These are phyloP conservation scores for Dusona sp. DNA, from an alignment of 2,888 invertebrate genomes.

Conservation along the genomic window DNA sequence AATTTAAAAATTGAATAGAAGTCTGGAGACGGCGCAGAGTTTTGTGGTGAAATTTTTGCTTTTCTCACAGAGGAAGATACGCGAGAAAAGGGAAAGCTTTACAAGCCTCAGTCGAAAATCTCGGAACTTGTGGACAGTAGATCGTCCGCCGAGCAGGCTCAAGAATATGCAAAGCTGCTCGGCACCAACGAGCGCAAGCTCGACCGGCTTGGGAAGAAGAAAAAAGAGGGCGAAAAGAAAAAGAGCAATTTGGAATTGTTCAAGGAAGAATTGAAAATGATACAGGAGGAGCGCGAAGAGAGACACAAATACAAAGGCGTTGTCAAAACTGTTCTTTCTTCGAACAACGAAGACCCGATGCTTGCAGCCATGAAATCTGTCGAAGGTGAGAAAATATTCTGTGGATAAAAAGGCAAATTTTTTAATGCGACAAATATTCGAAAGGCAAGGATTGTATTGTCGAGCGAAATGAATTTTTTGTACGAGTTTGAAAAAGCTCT, in stretches of 20 bases:
- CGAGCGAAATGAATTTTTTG: not conserved
- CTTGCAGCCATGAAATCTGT: slow-evolving; percentile 82
- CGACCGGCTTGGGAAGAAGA: slow-evolving; percentile 88
- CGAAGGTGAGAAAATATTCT: slow-evolving; percentile 77
- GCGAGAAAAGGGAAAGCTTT: slow-evolving; percentile 95
- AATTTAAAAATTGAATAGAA: not conserved
- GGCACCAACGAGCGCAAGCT: slow-evolving; percentile 88
- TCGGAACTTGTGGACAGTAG: slow-evolving; percentile 86
- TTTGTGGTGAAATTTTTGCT: not conserved
- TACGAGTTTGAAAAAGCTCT: not conserved
- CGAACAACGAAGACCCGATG: slow-evolving; percentile 82
- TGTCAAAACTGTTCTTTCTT: slow-evolving; percentile 85
- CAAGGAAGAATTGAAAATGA: slow-evolving; percentile 98
- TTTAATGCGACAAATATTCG: not conserved
- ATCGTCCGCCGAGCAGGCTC: slow-evolving; percentile 88
- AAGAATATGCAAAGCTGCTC: slow-evolving; percentile 89
- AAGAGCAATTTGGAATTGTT: slow-evolving; percentile 99
- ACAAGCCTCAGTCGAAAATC: slow-evolving; percentile 94
- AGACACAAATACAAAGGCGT: slow-evolving; percentile 95
- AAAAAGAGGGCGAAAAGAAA: slow-evolving; percentile 93
- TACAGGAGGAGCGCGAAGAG: slow-evolving; percentile 98
- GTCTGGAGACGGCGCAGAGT: not conserved
- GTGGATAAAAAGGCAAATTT: not conserved
- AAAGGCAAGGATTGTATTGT: not conserved
- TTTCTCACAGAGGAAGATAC: slow-evolving; percentile 91